phyloP scores from a whole-genome alignment of 2,888 invertebrate species.

The Cerastis leucographa region DNA sequence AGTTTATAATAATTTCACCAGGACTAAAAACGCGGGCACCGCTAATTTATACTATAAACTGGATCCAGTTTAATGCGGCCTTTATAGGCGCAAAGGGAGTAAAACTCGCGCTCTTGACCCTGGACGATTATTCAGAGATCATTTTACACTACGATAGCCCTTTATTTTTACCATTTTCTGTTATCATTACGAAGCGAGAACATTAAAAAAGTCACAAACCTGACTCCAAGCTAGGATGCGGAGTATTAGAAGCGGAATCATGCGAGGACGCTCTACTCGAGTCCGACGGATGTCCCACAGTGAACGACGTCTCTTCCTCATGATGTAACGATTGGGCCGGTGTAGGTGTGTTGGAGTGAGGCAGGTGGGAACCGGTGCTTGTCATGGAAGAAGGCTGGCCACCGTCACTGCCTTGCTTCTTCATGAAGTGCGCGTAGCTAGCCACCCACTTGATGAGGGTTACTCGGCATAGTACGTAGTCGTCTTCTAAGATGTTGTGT shows the following conservation, averaged over 20 bases:
- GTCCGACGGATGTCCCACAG: constrained; percentile 87
- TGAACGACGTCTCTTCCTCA: constrained; percentile 88
- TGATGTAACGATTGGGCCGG: constrained; percentile 84
- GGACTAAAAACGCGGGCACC: no score
- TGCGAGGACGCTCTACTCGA: constrained; percentile 88
- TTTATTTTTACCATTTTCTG: background rate
- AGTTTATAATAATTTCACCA: no score
- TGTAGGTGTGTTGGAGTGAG: constrained; percentile 84
- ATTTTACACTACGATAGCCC: background rate
- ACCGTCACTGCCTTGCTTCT: constrained; percentile 89
- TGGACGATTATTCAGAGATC: background rate
- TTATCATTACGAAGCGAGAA: background rate
- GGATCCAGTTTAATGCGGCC: background rate
- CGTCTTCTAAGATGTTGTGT: constrained; percentile 93
- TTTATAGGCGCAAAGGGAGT: background rate
- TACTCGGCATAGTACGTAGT: constrained; percentile 94
- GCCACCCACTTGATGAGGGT: constrained; percentile 97
- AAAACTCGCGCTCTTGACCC: background rate
- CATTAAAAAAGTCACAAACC: constrained; percentile 77
- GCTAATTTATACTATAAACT: background rate
- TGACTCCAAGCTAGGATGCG: constrained; percentile 92
- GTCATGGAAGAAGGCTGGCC: constrained; percentile 88
- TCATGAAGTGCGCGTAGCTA: constrained; percentile 95
- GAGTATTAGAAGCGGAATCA: constrained; percentile 88
- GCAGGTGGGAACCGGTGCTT: constrained; percentile 84